phyloP scores from a whole-genome alignment of 1,140 invertebrate genomes.

The Drosophila orosa region DNA sequence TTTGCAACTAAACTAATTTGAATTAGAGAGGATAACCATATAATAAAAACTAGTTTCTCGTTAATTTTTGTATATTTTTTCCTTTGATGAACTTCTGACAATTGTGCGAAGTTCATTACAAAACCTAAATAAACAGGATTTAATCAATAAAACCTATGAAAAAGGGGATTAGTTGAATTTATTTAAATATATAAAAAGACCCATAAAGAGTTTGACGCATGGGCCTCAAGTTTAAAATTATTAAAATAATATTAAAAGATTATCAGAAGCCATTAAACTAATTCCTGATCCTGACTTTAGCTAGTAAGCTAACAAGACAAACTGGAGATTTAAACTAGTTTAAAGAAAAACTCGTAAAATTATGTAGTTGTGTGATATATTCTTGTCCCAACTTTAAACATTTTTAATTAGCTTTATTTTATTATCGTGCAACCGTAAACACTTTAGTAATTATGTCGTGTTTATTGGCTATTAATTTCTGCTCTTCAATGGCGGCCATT shows the following conservation, averaged over 20 bases:
- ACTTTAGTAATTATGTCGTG: conserved; percentile 4
- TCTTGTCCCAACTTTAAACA: not conserved
- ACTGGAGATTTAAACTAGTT: too few relatives aligned
- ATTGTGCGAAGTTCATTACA: too few relatives aligned
- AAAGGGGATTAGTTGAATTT: not conserved
- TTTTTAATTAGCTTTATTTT: conserved; percentile 28
- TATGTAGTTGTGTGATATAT: not conserved
- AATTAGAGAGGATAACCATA: not conserved
- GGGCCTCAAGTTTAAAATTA: too few relatives aligned
- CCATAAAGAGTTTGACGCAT: not conserved
- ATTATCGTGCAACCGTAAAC: conserved; percentile 17
- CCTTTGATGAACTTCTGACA: not conserved
- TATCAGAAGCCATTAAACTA: not conserved
- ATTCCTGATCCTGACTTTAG: not conserved
- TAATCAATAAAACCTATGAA: not conserved
- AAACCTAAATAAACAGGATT: too few relatives aligned
- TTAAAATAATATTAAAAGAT: too few relatives aligned
- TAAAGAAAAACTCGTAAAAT: not conserved
- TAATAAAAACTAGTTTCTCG: too few relatives aligned
- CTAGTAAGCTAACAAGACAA: not conserved
- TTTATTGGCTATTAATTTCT: conserved; percentile 37
- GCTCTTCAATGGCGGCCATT: conserved; percentile 8
- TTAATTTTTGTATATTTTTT: too few relatives aligned
- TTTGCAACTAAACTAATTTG: not conserved
- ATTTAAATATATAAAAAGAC: not conserved